These are phyloP conservation scores for Hirtodrosophila alboralis DNA, from an alignment of 2,888 invertebrate genomes.

Conservation along the genomic window DNA sequence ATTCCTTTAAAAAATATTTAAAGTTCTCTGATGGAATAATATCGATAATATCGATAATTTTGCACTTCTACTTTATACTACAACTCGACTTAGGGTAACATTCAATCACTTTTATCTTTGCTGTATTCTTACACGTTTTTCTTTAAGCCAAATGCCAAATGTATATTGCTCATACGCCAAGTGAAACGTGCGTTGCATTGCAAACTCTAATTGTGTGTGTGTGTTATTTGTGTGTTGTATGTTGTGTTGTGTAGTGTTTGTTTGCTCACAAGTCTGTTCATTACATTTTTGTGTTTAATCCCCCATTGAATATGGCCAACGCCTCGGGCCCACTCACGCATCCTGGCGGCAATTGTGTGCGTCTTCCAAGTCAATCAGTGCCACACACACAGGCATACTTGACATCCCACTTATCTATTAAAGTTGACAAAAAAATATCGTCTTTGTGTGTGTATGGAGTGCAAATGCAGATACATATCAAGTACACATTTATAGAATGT, in stretches of 20 bases:
- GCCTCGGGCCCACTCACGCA: constrained; percentile 25
- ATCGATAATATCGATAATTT: no score
- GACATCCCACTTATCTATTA: constrained; percentile 24
- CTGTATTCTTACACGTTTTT: neutral
- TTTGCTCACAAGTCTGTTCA: constrained; percentile 22
- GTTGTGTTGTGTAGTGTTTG: no score
- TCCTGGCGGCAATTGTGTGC: constrained; percentile 16
- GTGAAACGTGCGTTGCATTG: constrained; percentile 62
- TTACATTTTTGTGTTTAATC: constrained; percentile 31
- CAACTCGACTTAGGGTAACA: no score
- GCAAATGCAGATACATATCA: neutral
- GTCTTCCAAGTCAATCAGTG: constrained; percentile 59
- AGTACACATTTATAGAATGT: neutral
- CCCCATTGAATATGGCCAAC: constrained; percentile 36
- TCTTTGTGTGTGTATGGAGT: constrained; percentile 2
- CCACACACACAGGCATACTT: constrained; percentile 20
- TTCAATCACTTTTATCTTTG: no score
- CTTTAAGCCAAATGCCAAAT: constrained; percentile 6
- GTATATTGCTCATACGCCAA: constrained; percentile 57
- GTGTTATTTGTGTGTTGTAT: no score
- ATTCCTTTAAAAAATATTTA: no score
- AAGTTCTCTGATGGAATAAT: no score
- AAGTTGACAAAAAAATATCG: constrained; percentile 11
- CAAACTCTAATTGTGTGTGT: constrained; percentile 32
- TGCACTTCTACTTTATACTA: no score